These are phyloP conservation scores for Anguilla japonica DNA, from an alignment of 2,113 vertebrate genomes.

Conservation along the genomic window DNA sequence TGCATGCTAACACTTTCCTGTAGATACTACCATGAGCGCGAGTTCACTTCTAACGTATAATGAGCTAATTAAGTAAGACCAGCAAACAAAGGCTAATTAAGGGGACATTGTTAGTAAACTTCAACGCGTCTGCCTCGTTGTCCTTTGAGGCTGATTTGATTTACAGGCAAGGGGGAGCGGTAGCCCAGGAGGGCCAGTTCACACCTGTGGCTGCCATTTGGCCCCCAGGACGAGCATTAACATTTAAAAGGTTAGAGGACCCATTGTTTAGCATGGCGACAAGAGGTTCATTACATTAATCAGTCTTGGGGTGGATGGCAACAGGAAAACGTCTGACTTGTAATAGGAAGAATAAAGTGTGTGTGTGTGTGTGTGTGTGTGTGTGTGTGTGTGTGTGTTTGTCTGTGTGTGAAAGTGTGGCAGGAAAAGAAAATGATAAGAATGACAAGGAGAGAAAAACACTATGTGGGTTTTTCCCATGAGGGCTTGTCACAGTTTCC, in stretches of 20 bases:
- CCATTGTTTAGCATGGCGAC: constrained; percentile 3
- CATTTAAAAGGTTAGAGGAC: constrained; percentile 1
- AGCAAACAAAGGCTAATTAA: neutral
- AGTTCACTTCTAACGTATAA: neutral
- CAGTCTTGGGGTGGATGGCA: neutral
- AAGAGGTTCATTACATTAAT: neutral
- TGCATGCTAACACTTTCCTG: neutral
- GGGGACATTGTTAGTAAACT: neutral
- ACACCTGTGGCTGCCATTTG: constrained; percentile 1
- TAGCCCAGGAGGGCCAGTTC: neutral
- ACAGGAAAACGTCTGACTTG: neutral
- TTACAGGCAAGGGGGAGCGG: neutral
- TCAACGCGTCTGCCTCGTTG: neutral
- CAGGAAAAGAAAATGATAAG: neutral
- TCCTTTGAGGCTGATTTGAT: constrained; percentile 12
- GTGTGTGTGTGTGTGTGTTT: neutral
- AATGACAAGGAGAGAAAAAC: constrained; percentile 15
- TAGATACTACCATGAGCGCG: neutral
- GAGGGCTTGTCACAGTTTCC: neutral
- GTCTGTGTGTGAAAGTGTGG: neutral
- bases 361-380: constrained; percentile 1
- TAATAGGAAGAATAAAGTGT: neutral
- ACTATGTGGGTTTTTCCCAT: constrained; percentile 8
- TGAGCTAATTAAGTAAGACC: neutral
- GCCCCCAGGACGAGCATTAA: neutral